Percentiles rank a stretch among this genome's conserved stretches.
Conservation (phyloP, 2,888 invertebrate species). For the Chrysolina oricalcia region DNA sequence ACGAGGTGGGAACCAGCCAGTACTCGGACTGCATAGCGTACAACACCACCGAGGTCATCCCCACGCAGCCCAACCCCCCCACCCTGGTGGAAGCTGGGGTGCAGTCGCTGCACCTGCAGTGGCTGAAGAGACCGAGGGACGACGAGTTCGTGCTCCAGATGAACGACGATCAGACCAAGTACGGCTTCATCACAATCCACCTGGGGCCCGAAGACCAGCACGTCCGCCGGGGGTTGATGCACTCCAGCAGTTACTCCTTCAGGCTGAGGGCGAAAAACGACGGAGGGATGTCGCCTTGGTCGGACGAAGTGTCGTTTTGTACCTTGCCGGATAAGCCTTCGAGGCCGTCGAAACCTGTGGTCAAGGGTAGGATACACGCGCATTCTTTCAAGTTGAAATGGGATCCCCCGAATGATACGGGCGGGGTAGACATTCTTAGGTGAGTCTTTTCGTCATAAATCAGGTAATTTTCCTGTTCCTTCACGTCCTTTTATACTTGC, state of each 20-base stretch:
- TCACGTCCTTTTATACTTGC: too few relatives aligned
- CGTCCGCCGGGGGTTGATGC: constrained; percentile 32
- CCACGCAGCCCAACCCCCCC: constrained; percentile 86
- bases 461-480: too few relatives aligned
- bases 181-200: constrained; percentile 78
- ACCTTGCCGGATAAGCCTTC: constrained; percentile 87
- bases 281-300: constrained; percentile 89
- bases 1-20: constrained; percentile 84
- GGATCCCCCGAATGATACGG: constrained; percentile 85
- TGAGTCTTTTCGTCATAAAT: constrained; percentile 62
- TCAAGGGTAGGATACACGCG: constrained; percentile 88
- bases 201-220: constrained; percentile 78
- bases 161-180: constrained; percentile 73
- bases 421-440: constrained; percentile 80
- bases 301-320: constrained; percentile 82
- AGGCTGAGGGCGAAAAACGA: constrained; percentile 86
- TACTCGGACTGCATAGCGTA: constrained; percentile 81
- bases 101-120: constrained; percentile 80
- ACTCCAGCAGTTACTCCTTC: constrained; percentile 39
- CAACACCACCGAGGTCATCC: constrained; percentile 87
- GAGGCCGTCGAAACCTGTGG: constrained; percentile 83
- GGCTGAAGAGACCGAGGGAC: constrained; percentile 84
- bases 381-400: constrained; percentile 87
- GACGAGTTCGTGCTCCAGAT: constrained; percentile 89
- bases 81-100: constrained; percentile 78